Conservation (phyloP, 2,797 vertebrate genomes). For the Pachyuromys duprasi region DNA sequence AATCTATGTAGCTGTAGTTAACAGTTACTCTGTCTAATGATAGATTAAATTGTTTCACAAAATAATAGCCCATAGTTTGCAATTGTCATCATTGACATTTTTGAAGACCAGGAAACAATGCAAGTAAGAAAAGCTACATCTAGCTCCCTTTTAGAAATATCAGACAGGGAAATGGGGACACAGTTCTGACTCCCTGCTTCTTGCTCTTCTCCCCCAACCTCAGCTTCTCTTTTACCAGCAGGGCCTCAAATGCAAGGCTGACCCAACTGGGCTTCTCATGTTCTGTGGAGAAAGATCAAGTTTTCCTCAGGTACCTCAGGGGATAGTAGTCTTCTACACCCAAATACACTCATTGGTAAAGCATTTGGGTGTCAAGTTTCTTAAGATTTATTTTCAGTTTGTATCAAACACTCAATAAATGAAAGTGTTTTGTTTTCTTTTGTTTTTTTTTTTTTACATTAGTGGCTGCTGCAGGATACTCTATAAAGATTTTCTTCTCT, state of each 20-base stretch:
- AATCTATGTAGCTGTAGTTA: not conserved
- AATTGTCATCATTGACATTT: not conserved
- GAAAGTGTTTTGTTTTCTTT: too few relatives aligned
- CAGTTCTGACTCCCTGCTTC: not conserved
- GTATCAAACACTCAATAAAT: not conserved
- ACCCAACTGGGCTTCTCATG: not conserved
- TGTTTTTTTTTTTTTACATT: not conserved
- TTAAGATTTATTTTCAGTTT: not conserved
- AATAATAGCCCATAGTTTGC: not conserved
- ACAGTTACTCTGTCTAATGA: conserved; percentile 14
- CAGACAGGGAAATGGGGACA: not conserved
- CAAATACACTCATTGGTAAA: not conserved
- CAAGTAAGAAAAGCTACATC: not conserved
- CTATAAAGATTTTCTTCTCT: conserved; percentile 1
- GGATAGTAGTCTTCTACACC: not conserved
- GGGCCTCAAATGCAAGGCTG: not conserved
- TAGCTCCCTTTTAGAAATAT: conserved; percentile 5
- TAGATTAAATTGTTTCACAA: not conserved
- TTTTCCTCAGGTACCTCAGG: not conserved
- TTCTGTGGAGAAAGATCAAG: not conserved
- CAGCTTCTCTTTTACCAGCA: not conserved
- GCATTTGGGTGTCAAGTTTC: not conserved
- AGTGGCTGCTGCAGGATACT: not conserved
- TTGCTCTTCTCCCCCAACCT: not conserved
- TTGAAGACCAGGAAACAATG: not conserved